Evolutionary conservation across 2,797 vertebrate species (phyloP).

Genomic region (Enteromius trimaculatus): DNA sequence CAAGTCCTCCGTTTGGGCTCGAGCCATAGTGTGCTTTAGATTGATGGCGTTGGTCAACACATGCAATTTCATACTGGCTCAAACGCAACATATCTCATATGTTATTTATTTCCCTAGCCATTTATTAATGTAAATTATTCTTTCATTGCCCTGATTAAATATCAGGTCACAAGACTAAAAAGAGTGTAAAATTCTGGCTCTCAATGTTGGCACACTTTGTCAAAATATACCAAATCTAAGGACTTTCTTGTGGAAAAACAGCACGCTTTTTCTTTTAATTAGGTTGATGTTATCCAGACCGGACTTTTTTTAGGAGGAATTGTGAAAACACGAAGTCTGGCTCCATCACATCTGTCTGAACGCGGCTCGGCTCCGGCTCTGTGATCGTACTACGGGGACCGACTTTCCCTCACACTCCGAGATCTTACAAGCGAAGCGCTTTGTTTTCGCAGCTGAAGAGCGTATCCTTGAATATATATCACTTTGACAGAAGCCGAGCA

Average conservation of each 20-base stretch:
- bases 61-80: slow-evolving; percentile 37
- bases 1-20: background rate
- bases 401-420: slow-evolving; percentile 64
- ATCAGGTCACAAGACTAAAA: slow-evolving; percentile 28
- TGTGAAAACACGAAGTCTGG: slow-evolving; percentile 47
- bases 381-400: slow-evolving; percentile 59
- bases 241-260: slow-evolving; percentile 21
- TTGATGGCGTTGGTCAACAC: slow-evolving; percentile 25
- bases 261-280: slow-evolving; percentile 35
- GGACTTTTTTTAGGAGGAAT: slow-evolving; percentile 39
- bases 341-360: slow-evolving; percentile 58
- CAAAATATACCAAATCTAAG: slow-evolving; percentile 37
- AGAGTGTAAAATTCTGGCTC: slow-evolving; percentile 40
- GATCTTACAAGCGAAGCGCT: slow-evolving; percentile 52
- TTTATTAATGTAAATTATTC: slow-evolving; percentile 51
- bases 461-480: slow-evolving; percentile 70
- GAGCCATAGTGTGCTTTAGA: background rate
- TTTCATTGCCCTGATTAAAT: slow-evolving; percentile 41
- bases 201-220: slow-evolving; percentile 22
- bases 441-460: slow-evolving; percentile 76
- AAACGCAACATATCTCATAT: background rate
- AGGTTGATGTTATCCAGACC: slow-evolving; percentile 49
- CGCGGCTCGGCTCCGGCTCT: slow-evolving; percentile 56
- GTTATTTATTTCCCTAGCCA: slow-evolving; percentile 29
- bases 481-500: slow-evolving; percentile 65